phyloP scores from a whole-genome alignment of 2,113 vertebrate genomes.

The Mobula hypostoma region DNA sequence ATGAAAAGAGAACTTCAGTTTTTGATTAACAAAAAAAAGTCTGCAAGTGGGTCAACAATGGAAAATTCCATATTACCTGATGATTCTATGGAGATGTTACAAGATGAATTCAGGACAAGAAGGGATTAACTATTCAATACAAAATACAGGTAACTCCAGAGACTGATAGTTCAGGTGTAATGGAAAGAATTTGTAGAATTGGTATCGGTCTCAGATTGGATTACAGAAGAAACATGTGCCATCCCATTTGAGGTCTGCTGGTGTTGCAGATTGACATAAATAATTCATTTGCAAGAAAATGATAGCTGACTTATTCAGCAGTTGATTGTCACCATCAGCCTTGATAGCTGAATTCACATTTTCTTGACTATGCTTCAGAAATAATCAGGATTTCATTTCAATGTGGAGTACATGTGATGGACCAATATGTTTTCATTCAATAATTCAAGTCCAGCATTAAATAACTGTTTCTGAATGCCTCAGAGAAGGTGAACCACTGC shows the following conservation, averaged over 20 bases:
- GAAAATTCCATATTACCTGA: background rate
- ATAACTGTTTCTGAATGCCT: too few relatives aligned
- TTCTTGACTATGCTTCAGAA: background rate
- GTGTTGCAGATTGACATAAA: background rate
- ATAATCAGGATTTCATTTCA: background rate
- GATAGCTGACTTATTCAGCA: background rate
- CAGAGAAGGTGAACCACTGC: too few relatives aligned
- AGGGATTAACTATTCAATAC: background rate
- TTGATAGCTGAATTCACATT: background rate
- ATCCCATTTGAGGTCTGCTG: background rate
- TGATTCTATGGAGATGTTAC: background rate
- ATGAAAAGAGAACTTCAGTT: background rate
- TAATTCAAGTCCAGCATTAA: too few relatives aligned
- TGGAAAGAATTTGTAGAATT: background rate
- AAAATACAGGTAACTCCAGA: background rate
- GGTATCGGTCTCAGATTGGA: background rate
- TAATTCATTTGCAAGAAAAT: background rate
- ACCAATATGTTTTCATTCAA: too few relatives aligned
- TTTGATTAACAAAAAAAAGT: background rate
- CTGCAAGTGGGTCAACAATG: background rate
- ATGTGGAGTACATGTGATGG: background rate
- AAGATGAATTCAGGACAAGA: background rate
- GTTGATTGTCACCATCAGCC: background rate
- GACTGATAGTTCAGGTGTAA: background rate
- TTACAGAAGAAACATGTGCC: background rate